Conservation (phyloP, 2,113 vertebrate species). For the Mormyrus lacerda region DNA sequence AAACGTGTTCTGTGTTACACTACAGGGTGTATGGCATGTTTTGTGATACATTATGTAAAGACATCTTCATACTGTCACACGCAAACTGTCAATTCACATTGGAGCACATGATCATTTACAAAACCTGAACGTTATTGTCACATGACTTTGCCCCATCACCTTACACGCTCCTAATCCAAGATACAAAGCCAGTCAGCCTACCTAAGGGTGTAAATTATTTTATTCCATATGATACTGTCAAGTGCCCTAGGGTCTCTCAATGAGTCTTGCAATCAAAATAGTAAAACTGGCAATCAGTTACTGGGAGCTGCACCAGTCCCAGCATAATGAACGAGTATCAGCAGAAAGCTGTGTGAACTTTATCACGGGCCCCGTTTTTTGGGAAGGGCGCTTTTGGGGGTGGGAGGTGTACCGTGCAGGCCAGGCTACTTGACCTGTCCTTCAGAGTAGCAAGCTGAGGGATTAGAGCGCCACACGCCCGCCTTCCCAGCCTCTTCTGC, state of each 20-base stretch:
- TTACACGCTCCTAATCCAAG: background rate
- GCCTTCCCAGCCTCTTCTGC: background rate
- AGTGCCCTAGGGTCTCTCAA: background rate
- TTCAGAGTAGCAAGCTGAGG: too few relatives aligned
- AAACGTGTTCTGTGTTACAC: too few relatives aligned
- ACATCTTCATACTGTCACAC: background rate
- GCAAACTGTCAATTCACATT: background rate
- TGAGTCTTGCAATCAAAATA: background rate
- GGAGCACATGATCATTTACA: background rate
- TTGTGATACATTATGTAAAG: background rate
- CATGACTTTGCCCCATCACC: background rate
- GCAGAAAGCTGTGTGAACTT: background rate
- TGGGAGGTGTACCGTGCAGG: background rate
- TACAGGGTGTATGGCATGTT: too few relatives aligned
- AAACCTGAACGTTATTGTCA: background rate
- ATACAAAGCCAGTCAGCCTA: background rate
- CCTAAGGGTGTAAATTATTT: background rate
- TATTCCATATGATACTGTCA: background rate
- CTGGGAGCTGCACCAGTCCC: background rate
- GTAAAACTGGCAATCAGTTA: background rate
- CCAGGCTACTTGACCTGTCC: background rate
- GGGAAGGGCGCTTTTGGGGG: background rate
- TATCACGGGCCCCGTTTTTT: background rate
- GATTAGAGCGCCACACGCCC: background rate
- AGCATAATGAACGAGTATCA: background rate